phyloP scores from a whole-genome alignment of 2,797 vertebrate genomes.

The Myotis myotis region DNA sequence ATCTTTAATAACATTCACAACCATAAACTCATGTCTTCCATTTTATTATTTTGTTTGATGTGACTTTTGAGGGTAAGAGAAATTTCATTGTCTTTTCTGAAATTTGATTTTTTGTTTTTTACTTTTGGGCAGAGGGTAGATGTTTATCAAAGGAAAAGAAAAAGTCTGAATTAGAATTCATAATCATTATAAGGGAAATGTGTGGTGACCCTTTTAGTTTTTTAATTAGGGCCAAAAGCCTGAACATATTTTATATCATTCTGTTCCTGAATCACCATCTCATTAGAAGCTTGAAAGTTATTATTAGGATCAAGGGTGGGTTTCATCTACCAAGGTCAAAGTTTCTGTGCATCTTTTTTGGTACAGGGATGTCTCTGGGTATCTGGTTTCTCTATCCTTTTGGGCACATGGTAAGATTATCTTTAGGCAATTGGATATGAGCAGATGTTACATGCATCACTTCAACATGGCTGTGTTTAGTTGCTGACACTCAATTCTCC shows the following conservation, averaged over 20 bases:
- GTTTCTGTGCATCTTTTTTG: constrained; percentile 46
- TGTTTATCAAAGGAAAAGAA: constrained; percentile 13
- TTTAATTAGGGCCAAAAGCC: constrained; percentile 47
- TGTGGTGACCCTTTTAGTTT: constrained; percentile 48
- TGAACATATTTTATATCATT: constrained; percentile 14
- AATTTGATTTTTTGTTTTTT: constrained; percentile 43
- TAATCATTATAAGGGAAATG: constrained; percentile 15
- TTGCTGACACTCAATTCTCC: background rate
- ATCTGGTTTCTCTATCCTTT: background rate
- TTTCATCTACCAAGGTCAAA: constrained; percentile 57
- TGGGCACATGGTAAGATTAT: background rate
- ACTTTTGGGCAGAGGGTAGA: background rate
- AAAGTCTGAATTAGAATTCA: constrained; percentile 35
- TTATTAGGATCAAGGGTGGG: constrained; percentile 53
- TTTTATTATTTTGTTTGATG: constrained; percentile 46
- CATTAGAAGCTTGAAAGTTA: constrained; percentile 46
- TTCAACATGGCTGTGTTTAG: background rate
- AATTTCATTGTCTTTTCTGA: constrained; percentile 21
- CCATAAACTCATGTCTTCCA: constrained; percentile 38
- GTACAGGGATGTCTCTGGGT: background rate
- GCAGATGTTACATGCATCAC: background rate
- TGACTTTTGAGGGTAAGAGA: background rate
- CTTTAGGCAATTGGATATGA: background rate
- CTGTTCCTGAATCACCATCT: constrained; percentile 41
- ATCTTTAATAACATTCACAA: constrained; percentile 70